phyloP scores from a whole-genome alignment of 2,888 invertebrate species.

The Eupithecia tripunctaria region DNA sequence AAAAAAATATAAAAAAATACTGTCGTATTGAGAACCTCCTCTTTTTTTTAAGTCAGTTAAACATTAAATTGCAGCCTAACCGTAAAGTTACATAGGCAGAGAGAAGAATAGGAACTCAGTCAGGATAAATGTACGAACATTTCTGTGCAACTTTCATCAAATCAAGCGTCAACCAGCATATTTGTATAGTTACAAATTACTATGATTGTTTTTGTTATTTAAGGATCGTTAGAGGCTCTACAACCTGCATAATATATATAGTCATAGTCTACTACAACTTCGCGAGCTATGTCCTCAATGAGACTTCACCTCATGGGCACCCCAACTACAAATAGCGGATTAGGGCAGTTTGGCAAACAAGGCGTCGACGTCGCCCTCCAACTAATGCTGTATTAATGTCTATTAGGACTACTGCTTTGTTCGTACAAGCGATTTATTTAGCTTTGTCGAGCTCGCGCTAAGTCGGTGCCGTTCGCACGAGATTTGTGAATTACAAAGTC shows the following conservation, averaged over 20 bases:
- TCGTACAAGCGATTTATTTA: constrained; percentile 67
- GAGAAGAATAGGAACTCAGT: neutral
- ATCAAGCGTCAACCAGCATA: neutral
- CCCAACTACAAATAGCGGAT: constrained; percentile 80
- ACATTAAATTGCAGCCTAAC: neutral
- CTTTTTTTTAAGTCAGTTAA: too few relatives aligned
- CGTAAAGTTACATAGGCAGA: neutral
- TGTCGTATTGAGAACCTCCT: too few relatives aligned
- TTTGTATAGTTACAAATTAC: too few relatives aligned
- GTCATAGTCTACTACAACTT: constrained; percentile 1
- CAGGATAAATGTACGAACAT: neutral
- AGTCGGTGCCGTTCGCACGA: constrained; percentile 67
- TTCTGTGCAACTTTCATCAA: too few relatives aligned
- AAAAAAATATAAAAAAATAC: too few relatives aligned
- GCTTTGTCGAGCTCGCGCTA: constrained; percentile 63
- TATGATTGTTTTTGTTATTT: neutral
- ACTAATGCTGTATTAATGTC: constrained; percentile 83
- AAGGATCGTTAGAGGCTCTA: neutral
- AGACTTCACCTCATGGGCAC: constrained; percentile 48
- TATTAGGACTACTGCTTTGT: constrained; percentile 76
- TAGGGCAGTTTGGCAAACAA: constrained; percentile 85
- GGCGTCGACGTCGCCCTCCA: constrained; percentile 77
- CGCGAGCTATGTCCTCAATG: neutral
- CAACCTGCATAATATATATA: too few relatives aligned
- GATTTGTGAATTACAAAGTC: constrained; percentile 49